These are phyloP conservation scores for Schizothorax lantsangensis DNA, from an alignment of 2,797 vertebrate species.

Conservation along the genomic window DNA sequence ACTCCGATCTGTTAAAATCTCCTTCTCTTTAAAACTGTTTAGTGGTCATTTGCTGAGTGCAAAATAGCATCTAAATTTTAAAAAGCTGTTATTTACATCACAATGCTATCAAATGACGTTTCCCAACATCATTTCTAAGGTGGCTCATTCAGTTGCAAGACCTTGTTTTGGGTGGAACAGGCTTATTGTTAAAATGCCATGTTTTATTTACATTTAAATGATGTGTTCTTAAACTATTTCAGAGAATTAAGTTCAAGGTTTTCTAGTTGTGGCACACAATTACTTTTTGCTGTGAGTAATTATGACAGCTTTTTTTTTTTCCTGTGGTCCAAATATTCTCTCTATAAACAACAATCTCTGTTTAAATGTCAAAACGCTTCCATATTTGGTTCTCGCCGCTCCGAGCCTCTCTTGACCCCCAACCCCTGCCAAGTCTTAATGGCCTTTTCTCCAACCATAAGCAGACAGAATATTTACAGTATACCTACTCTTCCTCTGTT, in stretches of 20 bases:
- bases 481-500: slow-evolving; percentile 37
- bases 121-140: not conserved
- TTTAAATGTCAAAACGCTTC: slow-evolving; percentile 59
- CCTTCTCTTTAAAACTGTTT: not conserved
- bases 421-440: slow-evolving; percentile 52
- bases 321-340: slow-evolving; percentile 48
- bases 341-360: slow-evolving; percentile 41
- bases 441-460: slow-evolving; percentile 44
- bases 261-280: slow-evolving; percentile 41
- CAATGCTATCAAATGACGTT: not conserved
- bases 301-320: slow-evolving; percentile 31
- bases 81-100: slow-evolving; percentile 12
- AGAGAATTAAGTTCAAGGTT: slow-evolving; percentile 19
- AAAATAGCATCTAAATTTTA: not conserved
- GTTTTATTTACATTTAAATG: slow-evolving; percentile 19
- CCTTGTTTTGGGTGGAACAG: not conserved
- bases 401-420: slow-evolving; percentile 36
- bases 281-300: slow-evolving; percentile 46
- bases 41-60: not conserved
- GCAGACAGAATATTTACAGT: slow-evolving; percentile 55
- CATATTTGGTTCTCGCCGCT: slow-evolving; percentile 46
- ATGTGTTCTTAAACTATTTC: not conserved
- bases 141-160: not conserved
- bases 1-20: not conserved
- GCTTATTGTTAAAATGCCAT: slow-evolving; percentile 1